Conservation (phyloP, 1,140 invertebrate species). For the Drosophila baimaii region DNA sequence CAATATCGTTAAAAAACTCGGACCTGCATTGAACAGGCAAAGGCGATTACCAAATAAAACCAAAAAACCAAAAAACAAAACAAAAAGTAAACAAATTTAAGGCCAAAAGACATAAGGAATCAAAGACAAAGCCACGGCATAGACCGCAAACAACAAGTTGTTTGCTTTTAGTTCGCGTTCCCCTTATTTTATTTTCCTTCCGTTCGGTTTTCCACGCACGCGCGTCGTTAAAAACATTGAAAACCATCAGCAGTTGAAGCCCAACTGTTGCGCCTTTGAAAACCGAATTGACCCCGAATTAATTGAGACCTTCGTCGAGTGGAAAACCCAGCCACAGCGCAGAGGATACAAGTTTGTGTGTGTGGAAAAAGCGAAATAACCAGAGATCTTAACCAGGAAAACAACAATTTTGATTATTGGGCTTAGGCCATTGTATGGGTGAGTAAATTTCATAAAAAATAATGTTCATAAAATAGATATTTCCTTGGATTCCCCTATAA, state of each 20-base stretch:
- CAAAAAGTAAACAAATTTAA: slow-evolving; percentile 11
- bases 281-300: background rate
- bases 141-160: slow-evolving; percentile 54
- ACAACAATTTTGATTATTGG: slow-evolving; percentile 75
- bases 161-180: slow-evolving; percentile 76
- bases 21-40: slow-evolving; percentile 84
- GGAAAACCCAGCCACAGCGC: slow-evolving; percentile 10
- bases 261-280: slow-evolving; percentile 36
- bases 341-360: slow-evolving; percentile 31
- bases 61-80: slow-evolving; percentile 17
- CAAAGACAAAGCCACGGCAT: slow-evolving; percentile 23
- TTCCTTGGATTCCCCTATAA: background rate
- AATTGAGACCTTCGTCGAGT: slow-evolving; percentile 16
- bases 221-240: slow-evolving; percentile 26
- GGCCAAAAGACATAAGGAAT: slow-evolving; percentile 16
- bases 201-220: slow-evolving; percentile 52
- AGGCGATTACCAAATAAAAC: slow-evolving; percentile 30
- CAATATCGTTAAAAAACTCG: slow-evolving; percentile 79
- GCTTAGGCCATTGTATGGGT: slow-evolving; percentile 85
- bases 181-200: slow-evolving; percentile 76
- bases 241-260: slow-evolving; percentile 50
- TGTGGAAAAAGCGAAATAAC: slow-evolving; percentile 33
- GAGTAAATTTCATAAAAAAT: slow-evolving; percentile 45
- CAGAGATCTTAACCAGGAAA: slow-evolving; percentile 46
- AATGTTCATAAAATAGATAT: background rate